Evolutionary conservation across 2,113 vertebrate species (phyloP).

Genomic region (Bostrychus sinensis): DNA sequence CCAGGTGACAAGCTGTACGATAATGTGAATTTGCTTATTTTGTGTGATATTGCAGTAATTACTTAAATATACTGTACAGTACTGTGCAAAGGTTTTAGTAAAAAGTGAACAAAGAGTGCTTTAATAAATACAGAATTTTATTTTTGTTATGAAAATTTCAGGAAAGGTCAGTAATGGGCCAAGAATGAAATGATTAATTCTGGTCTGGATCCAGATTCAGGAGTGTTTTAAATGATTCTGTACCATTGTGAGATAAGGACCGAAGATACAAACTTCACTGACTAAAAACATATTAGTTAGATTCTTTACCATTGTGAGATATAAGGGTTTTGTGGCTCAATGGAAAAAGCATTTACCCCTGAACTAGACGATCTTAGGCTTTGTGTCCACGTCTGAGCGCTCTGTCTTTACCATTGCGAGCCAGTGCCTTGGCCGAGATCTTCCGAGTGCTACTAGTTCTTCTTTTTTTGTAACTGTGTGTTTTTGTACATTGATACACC

Average conservation of each 20-base stretch:
- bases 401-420: background rate
- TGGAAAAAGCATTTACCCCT: background rate
- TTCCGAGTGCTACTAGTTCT: background rate
- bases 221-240: background rate
- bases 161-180: background rate
- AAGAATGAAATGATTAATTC: background rate
- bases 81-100: conserved; percentile 3
- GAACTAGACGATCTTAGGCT: background rate
- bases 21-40: conserved; percentile 62
- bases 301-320: background rate
- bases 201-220: background rate
- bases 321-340: background rate
- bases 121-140: background rate
- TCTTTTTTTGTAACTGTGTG: too few relatives aligned
- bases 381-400: background rate
- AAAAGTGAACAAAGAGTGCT: background rate
- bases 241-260: background rate
- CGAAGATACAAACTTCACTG: background rate
- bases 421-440: too few relatives aligned
- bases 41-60: conserved; percentile 56
- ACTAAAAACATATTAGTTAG: background rate
- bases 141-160: too few relatives aligned
- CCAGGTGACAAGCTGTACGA: conserved; percentile 51
- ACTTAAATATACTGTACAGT: conserved; percentile 26
- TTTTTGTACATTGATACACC: background rate